Evolutionary conservation across 1,140 invertebrate genomes (phyloP), one percentile per base, ranked within the genome.

Genomic region (Panagrolaimus sp.): DNA sequence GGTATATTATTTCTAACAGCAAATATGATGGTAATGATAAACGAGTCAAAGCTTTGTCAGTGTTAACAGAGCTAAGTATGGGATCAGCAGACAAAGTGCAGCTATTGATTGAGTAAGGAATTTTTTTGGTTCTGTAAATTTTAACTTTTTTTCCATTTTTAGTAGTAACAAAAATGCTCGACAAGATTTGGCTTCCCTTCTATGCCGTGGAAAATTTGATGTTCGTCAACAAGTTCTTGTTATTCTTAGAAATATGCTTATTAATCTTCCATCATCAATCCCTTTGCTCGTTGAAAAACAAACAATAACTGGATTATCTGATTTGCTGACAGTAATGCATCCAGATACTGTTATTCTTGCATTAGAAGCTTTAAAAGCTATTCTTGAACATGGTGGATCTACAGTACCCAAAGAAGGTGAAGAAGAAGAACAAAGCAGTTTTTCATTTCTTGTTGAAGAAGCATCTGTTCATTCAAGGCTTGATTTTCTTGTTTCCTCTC

Each of bases 261-360:
- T n/a, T 3, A 57, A 20, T 11, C 9, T 57, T 27, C 51, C 51
- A 27, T 20, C 13, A 1, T 57, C 51, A 20, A 20, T 57, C 1
- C 51, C 51, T 1, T 11, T 57, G n/a, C 27, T 57, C 20, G 27
- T 27, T 11, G 20, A 27, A 11, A 25, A 16, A 11, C 9, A 57
- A 11, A 57, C 51, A 57, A 57, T 57, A 11, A 25, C 9, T 57
- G 51, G 51, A 9, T 11, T 57, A 57, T 57, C 51, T 16, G 51
- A 57, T 57, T 27, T 57, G 9, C 51, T 57, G 11, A 57, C 51
- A 14, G 51, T 57, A 11, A 57, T 57, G 51, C 51, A 57, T 57
- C 20, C n/a, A 0, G 51, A 57, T n/a, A 57, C 51, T 57, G 51
- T 57, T 11, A 20, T 57, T 16, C 20, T 27, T 9, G 20, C 14